Conservation (phyloP, 2,113 vertebrate genomes). For the Tragelaphus buxtoni region DNA sequence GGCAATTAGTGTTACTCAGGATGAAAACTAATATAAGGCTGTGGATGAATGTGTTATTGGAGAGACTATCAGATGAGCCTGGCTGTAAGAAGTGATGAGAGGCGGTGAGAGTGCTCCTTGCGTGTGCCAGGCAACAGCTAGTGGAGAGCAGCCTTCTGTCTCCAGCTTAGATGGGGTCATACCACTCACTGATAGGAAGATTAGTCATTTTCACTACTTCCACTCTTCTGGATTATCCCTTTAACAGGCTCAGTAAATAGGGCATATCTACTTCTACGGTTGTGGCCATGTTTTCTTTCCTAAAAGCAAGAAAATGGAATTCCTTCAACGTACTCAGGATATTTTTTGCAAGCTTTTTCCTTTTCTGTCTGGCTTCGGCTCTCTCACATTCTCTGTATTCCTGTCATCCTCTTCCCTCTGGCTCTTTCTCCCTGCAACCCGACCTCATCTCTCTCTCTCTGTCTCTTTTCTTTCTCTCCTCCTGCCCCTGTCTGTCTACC, state of each 20-base stretch:
- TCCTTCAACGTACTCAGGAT: neutral
- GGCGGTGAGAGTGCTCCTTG: neutral
- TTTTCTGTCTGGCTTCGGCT: neutral
- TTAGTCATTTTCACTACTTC: slow-evolving; percentile 14
- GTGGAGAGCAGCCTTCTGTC: neutral
- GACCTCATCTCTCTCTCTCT: neutral
- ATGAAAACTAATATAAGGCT: slow-evolving; percentile 47
- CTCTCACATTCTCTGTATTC: neutral
- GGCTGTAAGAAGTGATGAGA: slow-evolving; percentile 14
- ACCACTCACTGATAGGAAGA: neutral
- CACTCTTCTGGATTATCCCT: neutral
- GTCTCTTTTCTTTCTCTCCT: neutral
- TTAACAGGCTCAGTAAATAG: neutral
- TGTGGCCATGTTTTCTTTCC: neutral
- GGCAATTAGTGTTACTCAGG: slow-evolving; percentile 62
- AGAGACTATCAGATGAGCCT: slow-evolving; percentile 49
- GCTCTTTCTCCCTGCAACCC: neutral
- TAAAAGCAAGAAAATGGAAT: neutral
- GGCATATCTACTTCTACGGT: neutral
- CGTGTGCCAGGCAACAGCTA: neutral
- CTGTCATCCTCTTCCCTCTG: neutral
- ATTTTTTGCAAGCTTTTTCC: neutral
- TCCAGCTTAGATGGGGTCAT: neutral
- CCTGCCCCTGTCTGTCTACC: neutral
- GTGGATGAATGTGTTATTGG: slow-evolving; percentile 64